Evolutionary conservation across 1,140 invertebrate species (phyloP).

Genomic region (Phenacoccus solenopsis): DNA sequence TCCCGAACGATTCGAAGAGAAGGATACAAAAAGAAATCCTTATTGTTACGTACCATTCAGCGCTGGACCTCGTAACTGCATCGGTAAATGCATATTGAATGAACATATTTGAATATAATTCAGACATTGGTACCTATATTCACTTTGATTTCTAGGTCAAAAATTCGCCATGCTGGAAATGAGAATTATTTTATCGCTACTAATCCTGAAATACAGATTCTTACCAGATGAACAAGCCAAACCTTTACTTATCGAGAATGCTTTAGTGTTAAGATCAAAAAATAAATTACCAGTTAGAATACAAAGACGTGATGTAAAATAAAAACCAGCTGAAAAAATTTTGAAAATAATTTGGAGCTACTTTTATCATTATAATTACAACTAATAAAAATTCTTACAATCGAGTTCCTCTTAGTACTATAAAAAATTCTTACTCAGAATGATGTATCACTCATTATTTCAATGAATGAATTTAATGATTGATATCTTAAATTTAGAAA

Average conservation of each 20-base stretch:
- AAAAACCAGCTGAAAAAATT: no score
- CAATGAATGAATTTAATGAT: no score
- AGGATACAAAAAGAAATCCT: conserved; percentile 34
- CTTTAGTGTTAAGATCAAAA: background rate
- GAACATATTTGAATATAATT: background rate
- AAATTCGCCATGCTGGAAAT: conserved; percentile 47
- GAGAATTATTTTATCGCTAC: conserved; percentile 9
- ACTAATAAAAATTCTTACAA: no score
- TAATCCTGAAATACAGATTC: background rate
- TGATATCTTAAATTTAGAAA: no score
- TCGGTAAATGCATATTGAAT: conserved; percentile 38
- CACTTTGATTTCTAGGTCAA: conserved; percentile 33
- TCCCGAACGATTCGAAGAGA: conserved; percentile 56
- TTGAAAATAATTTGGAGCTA: no score
- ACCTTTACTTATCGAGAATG: background rate
- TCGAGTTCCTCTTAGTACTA: no score
- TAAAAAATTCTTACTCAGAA: no score
- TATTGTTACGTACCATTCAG: conserved; percentile 57
- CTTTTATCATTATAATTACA: no score
- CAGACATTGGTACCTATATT: background rate
- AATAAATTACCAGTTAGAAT: background rate
- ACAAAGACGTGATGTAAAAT: no score
- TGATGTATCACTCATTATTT: no score
- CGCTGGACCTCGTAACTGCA: conserved; percentile 59
- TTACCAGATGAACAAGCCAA: background rate